phyloP scores from a whole-genome alignment of 1,140 invertebrate genomes.

The Atta colombica region DNA sequence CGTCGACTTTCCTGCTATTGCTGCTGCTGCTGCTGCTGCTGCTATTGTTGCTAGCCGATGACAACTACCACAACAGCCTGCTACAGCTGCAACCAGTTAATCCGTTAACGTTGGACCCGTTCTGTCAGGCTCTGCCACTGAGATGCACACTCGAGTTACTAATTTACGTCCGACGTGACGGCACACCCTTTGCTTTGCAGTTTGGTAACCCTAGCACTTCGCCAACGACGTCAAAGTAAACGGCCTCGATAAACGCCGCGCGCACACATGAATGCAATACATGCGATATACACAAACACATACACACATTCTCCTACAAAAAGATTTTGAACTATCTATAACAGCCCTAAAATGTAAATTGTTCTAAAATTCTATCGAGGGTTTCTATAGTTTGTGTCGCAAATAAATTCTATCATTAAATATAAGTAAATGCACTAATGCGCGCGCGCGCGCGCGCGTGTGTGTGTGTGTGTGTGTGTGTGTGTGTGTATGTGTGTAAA shows the following conservation, averaged over 20 bases:
- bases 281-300: neutral
- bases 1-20: conserved; percentile 8
- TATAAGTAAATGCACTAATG: neutral
- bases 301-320: neutral
- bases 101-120: conserved; percentile 57
- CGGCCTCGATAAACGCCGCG: conserved; percentile 37
- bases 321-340: neutral
- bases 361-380: neutral
- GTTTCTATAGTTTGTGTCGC: neutral
- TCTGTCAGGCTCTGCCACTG: conserved; percentile 31
- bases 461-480: no score
- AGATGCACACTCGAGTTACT: conserved; percentile 59
- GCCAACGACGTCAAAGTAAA: conserved; percentile 67
- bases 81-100: conserved; percentile 56
- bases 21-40: neutral
- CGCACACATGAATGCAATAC: neutral
- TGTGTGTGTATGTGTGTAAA: no score
- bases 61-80: conserved; percentile 44
- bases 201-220: conserved; percentile 57
- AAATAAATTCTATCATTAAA: neutral
- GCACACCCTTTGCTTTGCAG: conserved; percentile 29
- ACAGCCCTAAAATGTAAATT: neutral
- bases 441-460: no score
- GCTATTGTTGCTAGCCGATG: conserved; percentile 28
- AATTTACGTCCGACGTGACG: conserved; percentile 59